A percentile compares a stretch with the other conserved stretches of the same genome.
phyloP scores from a whole-genome alignment of 1,140 invertebrate species.

The Pachypsylla venusta region DNA sequence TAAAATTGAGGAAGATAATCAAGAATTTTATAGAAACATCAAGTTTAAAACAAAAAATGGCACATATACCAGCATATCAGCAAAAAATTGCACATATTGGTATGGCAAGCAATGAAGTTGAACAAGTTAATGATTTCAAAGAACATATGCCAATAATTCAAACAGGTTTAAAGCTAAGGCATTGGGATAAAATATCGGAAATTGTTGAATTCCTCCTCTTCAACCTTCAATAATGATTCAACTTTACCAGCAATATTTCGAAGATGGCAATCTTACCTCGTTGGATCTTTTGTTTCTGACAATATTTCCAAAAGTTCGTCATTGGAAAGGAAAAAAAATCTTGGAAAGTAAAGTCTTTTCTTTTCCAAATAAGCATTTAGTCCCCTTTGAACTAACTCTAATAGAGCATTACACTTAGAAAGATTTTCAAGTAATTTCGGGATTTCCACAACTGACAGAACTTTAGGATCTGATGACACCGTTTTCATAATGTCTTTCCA shows the following conservation, averaged over 20 bases:
- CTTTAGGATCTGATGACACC: slow-evolving; percentile 57
- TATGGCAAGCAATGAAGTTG: slow-evolving; percentile 47
- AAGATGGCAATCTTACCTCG: slow-evolving; percentile 39
- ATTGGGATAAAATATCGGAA: slow-evolving; percentile 93
- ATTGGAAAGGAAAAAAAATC: slow-evolving; percentile 96
- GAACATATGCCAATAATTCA: slow-evolving; percentile 79
- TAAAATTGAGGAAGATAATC: slow-evolving; percentile 68
- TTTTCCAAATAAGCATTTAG: slow-evolving; percentile 91
- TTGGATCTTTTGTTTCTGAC: slow-evolving; percentile 93
- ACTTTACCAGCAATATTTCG: slow-evolving; percentile 73
- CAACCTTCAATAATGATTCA: slow-evolving; percentile 56
- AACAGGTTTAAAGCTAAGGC: slow-evolving; percentile 77
- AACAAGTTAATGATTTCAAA: slow-evolving; percentile 75
- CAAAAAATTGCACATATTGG: slow-evolving; percentile 33
- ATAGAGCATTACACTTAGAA: slow-evolving; percentile 70
- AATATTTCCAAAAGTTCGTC: slow-evolving; percentile 91
- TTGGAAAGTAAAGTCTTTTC: slow-evolving; percentile 83
- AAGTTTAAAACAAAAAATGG: slow-evolving; percentile 78
- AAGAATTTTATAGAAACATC: slow-evolving; percentile 59
- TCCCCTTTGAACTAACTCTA: slow-evolving; percentile 82
- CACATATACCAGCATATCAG: slow-evolving; percentile 38
- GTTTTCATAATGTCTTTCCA: slow-evolving; percentile 93
- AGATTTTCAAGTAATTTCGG: slow-evolving; percentile 86
- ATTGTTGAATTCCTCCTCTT: slow-evolving; percentile 81
- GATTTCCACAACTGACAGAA: slow-evolving; percentile 72